phyloP scores from a whole-genome alignment of 2,113 vertebrate genomes.

The Triplophysa dalaica region DNA sequence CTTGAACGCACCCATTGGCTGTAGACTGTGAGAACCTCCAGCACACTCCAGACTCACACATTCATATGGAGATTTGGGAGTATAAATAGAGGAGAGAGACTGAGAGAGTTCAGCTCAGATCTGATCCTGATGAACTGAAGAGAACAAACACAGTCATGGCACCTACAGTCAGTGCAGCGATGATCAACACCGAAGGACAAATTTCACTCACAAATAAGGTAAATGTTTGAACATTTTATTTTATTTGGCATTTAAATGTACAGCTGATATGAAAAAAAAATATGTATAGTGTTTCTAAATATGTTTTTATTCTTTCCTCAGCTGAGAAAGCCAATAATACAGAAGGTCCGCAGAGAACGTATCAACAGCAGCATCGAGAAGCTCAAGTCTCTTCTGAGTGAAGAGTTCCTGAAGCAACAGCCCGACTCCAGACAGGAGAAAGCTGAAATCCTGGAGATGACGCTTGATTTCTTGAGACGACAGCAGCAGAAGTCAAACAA shows the following conservation, averaged over 20 bases:
- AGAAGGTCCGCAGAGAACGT: conserved; percentile 73
- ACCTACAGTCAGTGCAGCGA: conserved; percentile 65
- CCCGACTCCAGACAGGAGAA: conserved; percentile 79
- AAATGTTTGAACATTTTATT: conserved; percentile 48
- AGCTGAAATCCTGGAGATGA: conserved; percentile 78
- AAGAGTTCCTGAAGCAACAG: conserved; percentile 72
- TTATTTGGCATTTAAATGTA: background rate
- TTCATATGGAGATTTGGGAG: conserved; percentile 59
- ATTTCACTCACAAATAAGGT: conserved; percentile 72
- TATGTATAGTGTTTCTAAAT: conserved; percentile 7
- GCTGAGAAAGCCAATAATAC: conserved; percentile 76
- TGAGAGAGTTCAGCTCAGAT: conserved; percentile 35
- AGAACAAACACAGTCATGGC: conserved; percentile 64
- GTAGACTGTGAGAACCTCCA: conserved; percentile 60
- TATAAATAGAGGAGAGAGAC: conserved; percentile 51
- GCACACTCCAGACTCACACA: conserved; percentile 55
- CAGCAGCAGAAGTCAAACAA: conserved; percentile 49
- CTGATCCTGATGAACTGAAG: conserved; percentile 37
- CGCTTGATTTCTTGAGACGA: conserved; percentile 51
- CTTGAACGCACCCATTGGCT: conserved; percentile 49
- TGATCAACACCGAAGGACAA: conserved; percentile 62
- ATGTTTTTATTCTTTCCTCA: conserved; percentile 51
- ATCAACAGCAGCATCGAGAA: conserved; percentile 64
- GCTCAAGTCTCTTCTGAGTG: conserved; percentile 56
- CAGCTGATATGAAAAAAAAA: background rate